These are phyloP conservation scores for Bradypus variegatus DNA, from an alignment of 2,797 vertebrate genomes.

Conservation along the genomic window DNA sequence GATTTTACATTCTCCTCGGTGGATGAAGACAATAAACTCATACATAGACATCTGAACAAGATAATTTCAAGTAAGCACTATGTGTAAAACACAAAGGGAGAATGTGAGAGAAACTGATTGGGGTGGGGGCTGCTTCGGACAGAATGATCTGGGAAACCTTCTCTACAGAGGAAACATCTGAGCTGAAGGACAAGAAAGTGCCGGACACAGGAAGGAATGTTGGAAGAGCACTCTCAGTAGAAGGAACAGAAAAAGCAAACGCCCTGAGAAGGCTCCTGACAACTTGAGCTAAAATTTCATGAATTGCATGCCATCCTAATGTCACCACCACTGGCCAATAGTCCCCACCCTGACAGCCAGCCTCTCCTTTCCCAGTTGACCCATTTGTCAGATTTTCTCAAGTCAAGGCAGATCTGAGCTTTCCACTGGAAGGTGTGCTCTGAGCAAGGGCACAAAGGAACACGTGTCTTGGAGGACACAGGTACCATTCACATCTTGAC, in stretches of 20 bases:
- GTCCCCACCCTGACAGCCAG: neutral
- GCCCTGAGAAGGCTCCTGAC: neutral
- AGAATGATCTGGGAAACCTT: neutral
- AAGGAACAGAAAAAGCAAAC: neutral
- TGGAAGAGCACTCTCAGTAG: neutral
- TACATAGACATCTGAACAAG: neutral
- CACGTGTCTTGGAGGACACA: neutral
- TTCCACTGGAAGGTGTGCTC: neutral
- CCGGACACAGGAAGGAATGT: neutral
- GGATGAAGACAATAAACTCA: neutral
- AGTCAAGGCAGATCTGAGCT: neutral
- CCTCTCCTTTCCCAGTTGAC: neutral
- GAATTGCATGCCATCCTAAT: neutral
- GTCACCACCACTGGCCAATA: neutral
- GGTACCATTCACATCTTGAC: neutral
- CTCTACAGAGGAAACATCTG: neutral
- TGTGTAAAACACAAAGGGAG: neutral
- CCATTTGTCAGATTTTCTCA: neutral
- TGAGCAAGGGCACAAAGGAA: neutral
- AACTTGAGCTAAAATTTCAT: neutral
- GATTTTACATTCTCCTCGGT: neutral
- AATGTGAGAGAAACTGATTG: neutral
- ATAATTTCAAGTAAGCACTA: neutral
- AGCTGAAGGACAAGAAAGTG: neutral
- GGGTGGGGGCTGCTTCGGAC: neutral